phyloP scores from a whole-genome alignment of 1,140 invertebrate species.

The Triops longicaudatus region DNA sequence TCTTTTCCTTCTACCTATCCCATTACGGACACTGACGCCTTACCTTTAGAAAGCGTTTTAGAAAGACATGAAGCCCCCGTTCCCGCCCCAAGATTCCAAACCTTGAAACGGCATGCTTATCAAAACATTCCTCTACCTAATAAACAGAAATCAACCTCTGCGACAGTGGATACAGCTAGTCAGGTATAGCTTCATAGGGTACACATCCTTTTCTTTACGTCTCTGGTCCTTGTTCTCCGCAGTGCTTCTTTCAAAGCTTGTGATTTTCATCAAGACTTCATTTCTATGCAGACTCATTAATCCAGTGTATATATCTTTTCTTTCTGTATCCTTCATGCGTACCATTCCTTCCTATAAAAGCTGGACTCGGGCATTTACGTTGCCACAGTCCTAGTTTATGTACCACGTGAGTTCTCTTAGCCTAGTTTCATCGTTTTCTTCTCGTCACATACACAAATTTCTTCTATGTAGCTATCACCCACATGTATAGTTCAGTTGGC shows the following conservation, averaged over 20 bases:
- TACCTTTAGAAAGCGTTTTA: not conserved
- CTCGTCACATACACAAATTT: not conserved
- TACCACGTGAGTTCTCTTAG: constrained; percentile 34
- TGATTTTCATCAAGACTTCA: not conserved
- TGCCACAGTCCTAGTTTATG: constrained; percentile 37
- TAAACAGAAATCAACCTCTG: not conserved
- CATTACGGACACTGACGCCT: not conserved
- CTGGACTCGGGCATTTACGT: constrained; percentile 35
- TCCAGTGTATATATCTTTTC: constrained; percentile 17
- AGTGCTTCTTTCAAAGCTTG: not conserved
- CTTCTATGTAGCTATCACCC: not conserved
- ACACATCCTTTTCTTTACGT: not conserved
- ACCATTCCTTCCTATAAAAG: constrained; percentile 26
- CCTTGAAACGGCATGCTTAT: constrained; percentile 35
- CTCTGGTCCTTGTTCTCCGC: not conserved
- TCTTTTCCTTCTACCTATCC: not conserved
- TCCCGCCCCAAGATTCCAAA: constrained; percentile 34
- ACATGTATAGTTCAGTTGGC: not conserved
- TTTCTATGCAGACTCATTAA: not conserved
- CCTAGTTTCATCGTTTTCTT: constrained; percentile 24
- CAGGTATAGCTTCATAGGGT: not conserved
- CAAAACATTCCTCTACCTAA: constrained; percentile 37
- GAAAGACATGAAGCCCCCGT: constrained; percentile 29
- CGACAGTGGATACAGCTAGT: constrained; percentile 16
- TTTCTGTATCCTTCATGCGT: constrained; percentile 15